Evolutionary conservation across 2,888 invertebrate species (phyloP).

Genomic region (Nomada ferruginata): DNA sequence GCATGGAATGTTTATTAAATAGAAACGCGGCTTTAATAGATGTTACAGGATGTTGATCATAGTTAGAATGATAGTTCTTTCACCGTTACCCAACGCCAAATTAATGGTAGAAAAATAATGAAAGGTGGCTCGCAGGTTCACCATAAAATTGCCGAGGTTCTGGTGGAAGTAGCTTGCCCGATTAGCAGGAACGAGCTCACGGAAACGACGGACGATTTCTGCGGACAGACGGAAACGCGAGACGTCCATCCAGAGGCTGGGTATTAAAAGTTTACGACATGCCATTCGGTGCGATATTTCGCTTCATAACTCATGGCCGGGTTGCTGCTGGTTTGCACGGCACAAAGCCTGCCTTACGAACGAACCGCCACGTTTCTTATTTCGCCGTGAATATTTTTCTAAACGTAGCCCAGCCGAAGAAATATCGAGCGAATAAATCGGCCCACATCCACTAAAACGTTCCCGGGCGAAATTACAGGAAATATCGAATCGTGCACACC

Average conservation of each 20-base stretch:
- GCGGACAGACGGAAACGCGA: slow-evolving; percentile 27
- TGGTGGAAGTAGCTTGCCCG: not conserved
- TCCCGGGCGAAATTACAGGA: slow-evolving; percentile 20
- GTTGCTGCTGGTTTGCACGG: slow-evolving; percentile 6
- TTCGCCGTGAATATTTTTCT: slow-evolving; percentile 38
- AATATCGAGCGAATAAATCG: slow-evolving; percentile 43
- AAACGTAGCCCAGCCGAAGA: not conserved
- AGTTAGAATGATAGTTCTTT: not conserved
- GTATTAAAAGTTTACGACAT: slow-evolving; percentile 47
- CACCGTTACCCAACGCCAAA: not conserved
- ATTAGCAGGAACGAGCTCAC: slow-evolving; percentile 9
- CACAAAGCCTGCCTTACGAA: not conserved
- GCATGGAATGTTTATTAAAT: too few relatives aligned
- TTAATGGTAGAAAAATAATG: not conserved
- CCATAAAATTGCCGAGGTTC: not conserved
- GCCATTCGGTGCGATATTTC: slow-evolving; percentile 43
- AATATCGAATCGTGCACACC: slow-evolving; percentile 12
- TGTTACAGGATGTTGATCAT: too few relatives aligned
- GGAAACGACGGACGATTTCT: slow-evolving; percentile 19
- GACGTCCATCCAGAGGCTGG: slow-evolving; percentile 8
- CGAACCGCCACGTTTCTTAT: slow-evolving; percentile 33
- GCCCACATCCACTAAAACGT: slow-evolving; percentile 27
- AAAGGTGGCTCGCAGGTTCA: not conserved
- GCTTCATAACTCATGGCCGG: slow-evolving; percentile 25
- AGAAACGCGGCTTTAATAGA: too few relatives aligned